These are phyloP conservation scores for Pterostichus niger DNA, from an alignment of 2,888 invertebrate genomes.

Conservation along the genomic window DNA sequence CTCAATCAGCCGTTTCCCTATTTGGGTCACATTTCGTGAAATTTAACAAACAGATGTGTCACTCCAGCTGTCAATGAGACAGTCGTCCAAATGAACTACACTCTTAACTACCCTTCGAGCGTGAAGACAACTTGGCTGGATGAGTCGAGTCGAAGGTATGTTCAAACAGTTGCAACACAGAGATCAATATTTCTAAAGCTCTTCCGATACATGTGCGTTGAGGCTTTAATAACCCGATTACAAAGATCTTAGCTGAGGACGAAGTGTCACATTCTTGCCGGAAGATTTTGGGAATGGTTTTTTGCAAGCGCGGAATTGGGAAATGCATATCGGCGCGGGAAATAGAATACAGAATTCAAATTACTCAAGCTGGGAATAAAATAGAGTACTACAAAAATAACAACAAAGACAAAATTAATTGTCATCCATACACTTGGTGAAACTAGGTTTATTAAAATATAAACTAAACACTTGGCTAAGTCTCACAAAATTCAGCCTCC, in stretches of 20 bases:
- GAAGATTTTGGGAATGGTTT: background rate
- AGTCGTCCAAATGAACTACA: conserved; percentile 69
- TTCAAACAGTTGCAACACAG: conserved; percentile 61
- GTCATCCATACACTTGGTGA: too few relatives aligned
- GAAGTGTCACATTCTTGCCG: conserved; percentile 64
- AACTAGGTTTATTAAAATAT: too few relatives aligned
- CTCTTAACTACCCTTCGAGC: background rate
- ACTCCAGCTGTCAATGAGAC: conserved; percentile 75
- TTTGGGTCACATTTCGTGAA: conserved; percentile 67
- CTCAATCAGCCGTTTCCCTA: conserved; percentile 54
- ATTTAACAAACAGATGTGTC: conserved; percentile 74
- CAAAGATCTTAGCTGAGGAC: conserved; percentile 61
- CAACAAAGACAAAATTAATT: too few relatives aligned
- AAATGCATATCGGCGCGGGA: too few relatives aligned
- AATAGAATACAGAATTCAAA: too few relatives aligned
- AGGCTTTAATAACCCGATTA: conserved; percentile 67
- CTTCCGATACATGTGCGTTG: conserved; percentile 65
- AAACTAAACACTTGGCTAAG: too few relatives aligned
- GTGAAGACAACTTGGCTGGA: background rate
- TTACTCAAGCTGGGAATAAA: too few relatives aligned
- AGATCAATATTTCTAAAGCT: conserved; percentile 66
- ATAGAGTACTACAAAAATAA: too few relatives aligned
- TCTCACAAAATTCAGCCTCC: too few relatives aligned
- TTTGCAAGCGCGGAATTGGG: too few relatives aligned
- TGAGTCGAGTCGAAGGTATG: conserved; percentile 14